Base-by-base conservation (phyloP, 2,888 invertebrate species). In the Syritta pipiens region DNA sequence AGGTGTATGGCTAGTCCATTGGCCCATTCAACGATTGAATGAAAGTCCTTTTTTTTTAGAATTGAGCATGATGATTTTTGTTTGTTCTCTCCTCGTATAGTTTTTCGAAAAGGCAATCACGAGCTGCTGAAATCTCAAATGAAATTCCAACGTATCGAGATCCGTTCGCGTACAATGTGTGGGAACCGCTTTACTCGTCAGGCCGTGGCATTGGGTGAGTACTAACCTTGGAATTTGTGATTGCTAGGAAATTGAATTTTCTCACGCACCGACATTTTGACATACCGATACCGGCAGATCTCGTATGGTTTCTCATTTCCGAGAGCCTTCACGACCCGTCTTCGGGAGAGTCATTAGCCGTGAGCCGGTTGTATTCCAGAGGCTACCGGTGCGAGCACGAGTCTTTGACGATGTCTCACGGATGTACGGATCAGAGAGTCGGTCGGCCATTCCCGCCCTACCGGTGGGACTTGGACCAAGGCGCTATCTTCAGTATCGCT, bases 41-140 rank as follows among this genome's bases (percentile, higher is more conserved):
- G 28, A 4, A 28, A 3, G 6, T 28, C 9, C 1, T 28, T 10
- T 32, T 20, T 51, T 2, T 17, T 40, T 12, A 17, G n/a, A 22
- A 5, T 12, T 6, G 7, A n/a, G n/a, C n/a, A n/a, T n/a, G n/a
- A n/a, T n/a, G n/a, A n/a, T 49, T n/a, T 32, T 9, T 4, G 7
- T 17, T 37, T 37, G 1, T 35, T 28, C 1, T 19, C 19, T 55
- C 32, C 5, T 17, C 37, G n/a, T 65, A 88, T n/a, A n/a, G 89
- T 88, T 95, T 96, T 89, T 96, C 95, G 10, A 96, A 96, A 88
- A 90, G 96, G 71, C 96, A 96, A 89, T 95, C 95, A 49, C 91
- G 96, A 32, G 95, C 95, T 10, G 94, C 96, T 4, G 96, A 96
- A 89, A 93, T 94, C 82, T 95, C 95, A 85, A 96, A 96, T 88